phyloP scores from a whole-genome alignment of 2,888 invertebrate genomes.

The Drosophila monieri region DNA sequence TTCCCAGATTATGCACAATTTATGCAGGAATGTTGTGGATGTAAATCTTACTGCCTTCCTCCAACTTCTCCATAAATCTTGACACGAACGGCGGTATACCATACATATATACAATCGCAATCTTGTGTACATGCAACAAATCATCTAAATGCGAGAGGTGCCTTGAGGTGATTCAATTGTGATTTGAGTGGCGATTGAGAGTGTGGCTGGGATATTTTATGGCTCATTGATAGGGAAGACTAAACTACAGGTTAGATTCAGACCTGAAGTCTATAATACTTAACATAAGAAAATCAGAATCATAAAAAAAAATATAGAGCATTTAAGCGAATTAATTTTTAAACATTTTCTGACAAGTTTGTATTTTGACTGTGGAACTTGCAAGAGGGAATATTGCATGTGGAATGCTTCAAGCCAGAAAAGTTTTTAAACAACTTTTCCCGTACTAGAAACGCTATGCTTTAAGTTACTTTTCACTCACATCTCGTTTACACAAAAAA shows the following conservation, averaged over 20 bases:
- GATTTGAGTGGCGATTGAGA: slow-evolving; percentile 38
- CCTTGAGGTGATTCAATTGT: slow-evolving; percentile 38
- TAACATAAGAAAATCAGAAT: not conserved
- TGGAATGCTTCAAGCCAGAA: not conserved
- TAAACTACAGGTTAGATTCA: slow-evolving; percentile 1
- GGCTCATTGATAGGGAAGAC: slow-evolving; percentile 20
- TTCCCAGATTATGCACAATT: slow-evolving; percentile 67
- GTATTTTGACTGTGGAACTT: not conserved
- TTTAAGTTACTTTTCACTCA: slow-evolving; percentile 29
- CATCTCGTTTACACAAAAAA: slow-evolving; percentile 51
- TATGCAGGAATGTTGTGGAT: slow-evolving; percentile 64
- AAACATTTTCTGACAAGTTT: not conserved
- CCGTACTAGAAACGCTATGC: not conserved
- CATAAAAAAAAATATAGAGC: too few relatives aligned
- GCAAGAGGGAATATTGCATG: not conserved
- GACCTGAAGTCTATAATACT: not conserved
- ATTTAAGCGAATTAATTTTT: too few relatives aligned
- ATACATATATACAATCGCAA: slow-evolving; percentile 18
- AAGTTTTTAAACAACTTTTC: slow-evolving; percentile 1
- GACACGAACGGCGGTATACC: slow-evolving; percentile 51
- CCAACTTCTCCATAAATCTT: slow-evolving; percentile 62
- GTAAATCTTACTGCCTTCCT: not conserved
- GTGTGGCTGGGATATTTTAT: slow-evolving; percentile 21
- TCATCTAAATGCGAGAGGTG: slow-evolving; percentile 46
- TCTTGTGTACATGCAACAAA: slow-evolving; percentile 64